Evolutionary conservation across 1,140 invertebrate species (phyloP), one percentile per base, ranked within the genome.

Genomic region (Drosophila kohkoa): DNA sequence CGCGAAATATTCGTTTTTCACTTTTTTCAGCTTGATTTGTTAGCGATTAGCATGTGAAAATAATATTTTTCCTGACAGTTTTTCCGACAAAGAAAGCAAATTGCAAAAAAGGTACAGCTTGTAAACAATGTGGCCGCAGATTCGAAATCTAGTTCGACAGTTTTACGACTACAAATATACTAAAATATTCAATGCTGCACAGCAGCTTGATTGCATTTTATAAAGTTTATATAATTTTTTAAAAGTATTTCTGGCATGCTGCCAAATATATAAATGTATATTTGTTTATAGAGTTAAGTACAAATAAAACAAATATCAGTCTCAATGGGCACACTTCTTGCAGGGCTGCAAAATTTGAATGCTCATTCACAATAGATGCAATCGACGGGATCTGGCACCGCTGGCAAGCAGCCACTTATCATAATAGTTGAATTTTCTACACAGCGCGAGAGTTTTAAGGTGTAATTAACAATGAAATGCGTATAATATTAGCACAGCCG

Each of bases 401-500:
- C 7, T n/a, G 38, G 8, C 11, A 11, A 41, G 11, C 41, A 13
- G 41, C 3, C 8, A 13, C 41, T 7, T 7, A 13, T n/a, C n/a
- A 13, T n/a, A 38, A 11, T 68, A 74, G 51, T 60, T 60, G 16
- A 54, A 28, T 67, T 54, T 59, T 43, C 25, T 1, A 10, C 30
- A n/a, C 10, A 52, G 49, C 16, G 41, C 15, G 32, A 45, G 7
- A 15, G 8, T 46, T 49, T 57, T 57, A 41, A 11, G 1, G 15
- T 3, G 32, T 62, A 20, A 59, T 41, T 35, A 41, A 32, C 5
- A 7, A 73, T 73, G 71, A 6, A 8, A 20, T 32, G 32, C 30
- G 13, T 43, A 25, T 75, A 75, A 35, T 75, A 57, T 63, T 63
- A 48, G 35, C 20, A 70, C 65, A 70, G 66, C 72, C 43, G 66